Evolutionary conservation across 2,888 invertebrate species (phyloP), one percentile per base, ranked within the genome.

Genomic region (Archaeoteleia sp.): DNA sequence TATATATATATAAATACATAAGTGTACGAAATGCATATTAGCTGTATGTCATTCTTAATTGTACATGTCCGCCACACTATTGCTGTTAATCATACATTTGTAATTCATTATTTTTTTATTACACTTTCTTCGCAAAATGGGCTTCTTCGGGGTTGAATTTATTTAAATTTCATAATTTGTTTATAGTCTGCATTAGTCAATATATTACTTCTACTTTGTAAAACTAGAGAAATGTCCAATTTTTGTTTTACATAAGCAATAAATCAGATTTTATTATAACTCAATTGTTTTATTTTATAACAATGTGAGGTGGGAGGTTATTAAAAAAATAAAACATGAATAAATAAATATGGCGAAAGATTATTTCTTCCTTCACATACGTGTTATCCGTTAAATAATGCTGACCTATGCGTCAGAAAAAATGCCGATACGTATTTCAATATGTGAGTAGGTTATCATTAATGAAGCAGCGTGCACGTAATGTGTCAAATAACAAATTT

Each of bases 21-120:
- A 23, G 35, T 53, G 46, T 39, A 49, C 9, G 40, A 53, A 51
- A 9, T 53, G 9, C 6, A 61, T 34, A 45, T 46, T 54, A 53
- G 14, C 48, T 62, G 42, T 54, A 48, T 20, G 34, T 32, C 40
- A 34, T 34, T 34, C 39, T 46, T 61, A 40, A 43, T 46, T 54
- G 43, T 54, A 54, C 54, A 62, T 62, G 53, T 46, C 51, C 5
- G 17, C 45, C 43, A 54, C 54, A 42, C 27, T 45, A 46, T 61
- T 30, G 54, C 37, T 35, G 25, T 42, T 62, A 54, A 46, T 30
- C 27, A 12, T 54, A 45, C 32, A 62, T 40, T 46, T 48, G 14
- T 35, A 30, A 42, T 32, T 27, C 32, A 48, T 25, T 48, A 27
- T 37, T 48, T 43, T 55, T 45, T 43, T 39, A 43, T 29, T 35